A percentile compares a stretch with the other conserved stretches of the same genome.
These are phyloP conservation scores for Aphelocoma californica DNA, from an alignment of 2,797 vertebrate genomes.

Conservation along the genomic window DNA sequence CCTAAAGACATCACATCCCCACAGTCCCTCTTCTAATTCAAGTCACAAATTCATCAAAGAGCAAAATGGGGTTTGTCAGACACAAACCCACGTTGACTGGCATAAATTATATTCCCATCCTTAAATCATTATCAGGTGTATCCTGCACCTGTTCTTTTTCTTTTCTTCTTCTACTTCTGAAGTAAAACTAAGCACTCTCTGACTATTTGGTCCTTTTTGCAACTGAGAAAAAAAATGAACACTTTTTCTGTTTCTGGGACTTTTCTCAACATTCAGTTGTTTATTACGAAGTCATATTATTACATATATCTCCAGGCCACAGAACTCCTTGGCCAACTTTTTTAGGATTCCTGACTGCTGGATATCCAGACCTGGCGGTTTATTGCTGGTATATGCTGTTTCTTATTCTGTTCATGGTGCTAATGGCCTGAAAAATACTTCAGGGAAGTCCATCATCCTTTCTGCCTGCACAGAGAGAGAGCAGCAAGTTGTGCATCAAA, in stretches of 20 bases:
- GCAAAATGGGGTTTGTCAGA: constrained; percentile 30
- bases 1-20: constrained; percentile 11
- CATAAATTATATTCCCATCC: constrained; percentile 6
- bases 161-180: not conserved
- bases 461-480: not conserved
- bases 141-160: not conserved
- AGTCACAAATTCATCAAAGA: constrained; percentile 28
- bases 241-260: not conserved
- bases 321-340: not conserved
- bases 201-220: not conserved
- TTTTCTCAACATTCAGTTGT: not conserved
- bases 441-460: constrained; percentile 18
- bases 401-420: not conserved
- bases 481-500: not conserved
- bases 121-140: not conserved
- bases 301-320: not conserved
- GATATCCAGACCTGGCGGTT: not conserved
- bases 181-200: not conserved
- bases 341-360: not conserved
- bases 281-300: not conserved
- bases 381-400: constrained; percentile 9
- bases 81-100: not conserved
- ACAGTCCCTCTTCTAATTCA: constrained; percentile 28
- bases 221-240: rapidly evolving
- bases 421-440: constrained; percentile 56